A percentile compares a stretch with the other conserved stretches of the same genome.
These are phyloP conservation scores for Craniophora ligustri DNA, from an alignment of 2,888 invertebrate species.

Conservation along the genomic window DNA sequence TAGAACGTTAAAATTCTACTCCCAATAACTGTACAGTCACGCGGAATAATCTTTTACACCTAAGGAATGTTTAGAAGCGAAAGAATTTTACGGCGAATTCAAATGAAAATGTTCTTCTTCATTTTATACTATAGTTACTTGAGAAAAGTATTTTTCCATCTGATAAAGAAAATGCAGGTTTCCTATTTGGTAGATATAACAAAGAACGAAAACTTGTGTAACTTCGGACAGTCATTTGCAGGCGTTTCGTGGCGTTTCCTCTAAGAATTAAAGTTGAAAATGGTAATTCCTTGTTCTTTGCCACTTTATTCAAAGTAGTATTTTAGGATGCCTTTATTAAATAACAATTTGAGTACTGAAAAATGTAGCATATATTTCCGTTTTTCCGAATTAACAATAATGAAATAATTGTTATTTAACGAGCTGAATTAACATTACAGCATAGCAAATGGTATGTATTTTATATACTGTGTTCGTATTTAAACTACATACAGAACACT, in stretches of 20 bases:
- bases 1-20: constrained; percentile 53
- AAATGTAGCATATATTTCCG: not conserved
- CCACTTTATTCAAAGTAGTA: constrained; percentile 50
- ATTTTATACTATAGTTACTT: constrained; percentile 52
- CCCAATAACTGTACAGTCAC: constrained; percentile 56
- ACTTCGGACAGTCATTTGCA: constrained; percentile 62
- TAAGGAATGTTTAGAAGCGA: constrained; percentile 55
- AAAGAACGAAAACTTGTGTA: constrained; percentile 61
- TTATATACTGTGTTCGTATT: not conserved
- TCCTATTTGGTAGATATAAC: constrained; percentile 60
- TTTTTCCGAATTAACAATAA: constrained; percentile 1
- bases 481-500: not conserved
- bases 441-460: no score
- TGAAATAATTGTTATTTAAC: not conserved
- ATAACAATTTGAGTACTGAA: constrained; percentile 24
- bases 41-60: constrained; percentile 58
- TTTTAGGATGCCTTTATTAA: constrained; percentile 39
- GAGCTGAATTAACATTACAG: not conserved
- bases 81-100: constrained; percentile 53
- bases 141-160: constrained; percentile 57
- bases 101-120: constrained; percentile 53
- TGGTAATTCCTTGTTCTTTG: constrained; percentile 62
- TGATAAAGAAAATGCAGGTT: constrained; percentile 59
- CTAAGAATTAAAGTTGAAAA: constrained; percentile 64
- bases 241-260: constrained; percentile 63